These are phyloP conservation scores for Mormyrus lacerda DNA, from an alignment of 2,113 vertebrate species.

Conservation along the genomic window DNA sequence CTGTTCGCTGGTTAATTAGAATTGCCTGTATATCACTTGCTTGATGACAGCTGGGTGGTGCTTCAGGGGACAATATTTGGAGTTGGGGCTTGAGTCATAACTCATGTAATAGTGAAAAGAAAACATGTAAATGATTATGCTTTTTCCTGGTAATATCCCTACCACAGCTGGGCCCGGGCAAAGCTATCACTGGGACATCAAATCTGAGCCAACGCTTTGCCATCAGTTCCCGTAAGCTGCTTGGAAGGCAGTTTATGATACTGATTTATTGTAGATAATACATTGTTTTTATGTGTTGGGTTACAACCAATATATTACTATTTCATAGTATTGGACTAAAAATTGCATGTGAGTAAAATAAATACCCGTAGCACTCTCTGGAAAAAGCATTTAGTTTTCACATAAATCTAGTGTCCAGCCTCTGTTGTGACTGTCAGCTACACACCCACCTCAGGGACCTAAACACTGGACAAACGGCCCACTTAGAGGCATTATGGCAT, in stretches of 20 bases:
- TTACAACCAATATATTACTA: neutral
- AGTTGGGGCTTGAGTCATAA: neutral
- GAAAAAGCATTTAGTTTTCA: conserved; percentile 2
- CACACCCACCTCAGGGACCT: neutral
- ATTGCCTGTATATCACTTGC: neutral
- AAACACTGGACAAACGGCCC: neutral
- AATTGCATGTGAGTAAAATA: neutral
- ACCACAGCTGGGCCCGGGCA: neutral
- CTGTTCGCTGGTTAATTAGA: neutral
- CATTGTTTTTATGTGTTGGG: neutral
- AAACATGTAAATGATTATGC: neutral
- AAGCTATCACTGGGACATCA: neutral
- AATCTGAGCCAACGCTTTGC: neutral
- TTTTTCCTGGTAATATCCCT: neutral
- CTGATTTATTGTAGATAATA: conserved; percentile 3
- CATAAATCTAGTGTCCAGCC: conserved; percentile 5
- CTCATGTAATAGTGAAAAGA: neutral
- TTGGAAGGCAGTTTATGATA: neutral
- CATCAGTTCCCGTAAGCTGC: neutral
- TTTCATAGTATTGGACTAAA: neutral
- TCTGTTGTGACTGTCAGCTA: neutral
- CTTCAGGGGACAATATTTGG: neutral
- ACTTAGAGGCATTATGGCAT: conserved; percentile 6
- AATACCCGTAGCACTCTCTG: neutral
- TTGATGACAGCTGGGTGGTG: neutral